These are phyloP conservation scores for Rhopalosiphum nymphaeae DNA, from an alignment of 2,888 invertebrate species.

Conservation along the genomic window DNA sequence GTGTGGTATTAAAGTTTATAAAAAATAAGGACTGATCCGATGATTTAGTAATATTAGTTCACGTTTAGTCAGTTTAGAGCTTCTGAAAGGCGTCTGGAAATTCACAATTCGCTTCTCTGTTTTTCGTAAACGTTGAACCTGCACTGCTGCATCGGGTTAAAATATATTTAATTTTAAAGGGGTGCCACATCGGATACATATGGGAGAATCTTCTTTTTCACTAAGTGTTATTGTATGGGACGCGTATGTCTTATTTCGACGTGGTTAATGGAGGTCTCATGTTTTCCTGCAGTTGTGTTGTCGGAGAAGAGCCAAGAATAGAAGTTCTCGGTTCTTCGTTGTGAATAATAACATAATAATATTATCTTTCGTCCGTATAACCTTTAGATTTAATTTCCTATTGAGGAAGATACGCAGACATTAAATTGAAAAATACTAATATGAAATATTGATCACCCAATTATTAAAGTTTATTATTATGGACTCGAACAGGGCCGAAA, in stretches of 20 bases:
- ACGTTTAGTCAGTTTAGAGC: neutral
- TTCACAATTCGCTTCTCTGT: neutral
- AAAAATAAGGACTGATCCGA: neutral
- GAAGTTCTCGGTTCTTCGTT: neutral
- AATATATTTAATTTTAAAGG: neutral
- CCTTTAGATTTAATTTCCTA: neutral
- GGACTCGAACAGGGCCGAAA: neutral
- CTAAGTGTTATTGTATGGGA: neutral
- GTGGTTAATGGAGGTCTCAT: neutral
- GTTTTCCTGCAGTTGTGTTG: neutral
- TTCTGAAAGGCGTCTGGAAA: neutral
- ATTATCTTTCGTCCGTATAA: neutral
- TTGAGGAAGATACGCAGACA: neutral
- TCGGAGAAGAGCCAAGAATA: neutral
- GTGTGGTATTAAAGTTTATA: no score
- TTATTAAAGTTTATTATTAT: neutral
- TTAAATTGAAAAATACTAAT: no score
- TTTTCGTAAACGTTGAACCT: neutral
- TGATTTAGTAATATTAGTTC: no score
- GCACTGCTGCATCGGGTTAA: neutral
- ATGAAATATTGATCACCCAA: no score
- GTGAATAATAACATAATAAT: neutral
- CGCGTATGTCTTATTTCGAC: neutral
- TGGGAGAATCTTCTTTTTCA: neutral
- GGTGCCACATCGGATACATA: neutral